Evolutionary conservation across 1,140 invertebrate genomes (phyloP).

Genomic region (Copidosoma floridanum): DNA sequence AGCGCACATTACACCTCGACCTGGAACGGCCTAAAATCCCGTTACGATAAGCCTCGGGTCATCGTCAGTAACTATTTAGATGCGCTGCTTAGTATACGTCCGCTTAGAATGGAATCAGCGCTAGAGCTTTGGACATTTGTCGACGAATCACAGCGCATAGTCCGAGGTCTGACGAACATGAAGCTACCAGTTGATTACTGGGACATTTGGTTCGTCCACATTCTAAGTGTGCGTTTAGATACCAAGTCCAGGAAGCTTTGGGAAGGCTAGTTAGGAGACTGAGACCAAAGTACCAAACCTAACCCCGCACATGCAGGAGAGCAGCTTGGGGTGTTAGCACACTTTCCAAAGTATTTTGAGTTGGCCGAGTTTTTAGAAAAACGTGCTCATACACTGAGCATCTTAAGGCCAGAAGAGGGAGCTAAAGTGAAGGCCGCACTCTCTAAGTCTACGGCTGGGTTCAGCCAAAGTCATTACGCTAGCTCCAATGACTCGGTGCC

Average conservation of each 20-base stretch:
- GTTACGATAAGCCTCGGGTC: constrained; percentile 1
- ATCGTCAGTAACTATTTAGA: neutral
- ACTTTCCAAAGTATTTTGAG: neutral
- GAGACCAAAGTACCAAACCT: neutral
- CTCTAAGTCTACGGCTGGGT: neutral
- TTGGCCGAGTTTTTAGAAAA: constrained; percentile 7
- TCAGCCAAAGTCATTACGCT: neutral
- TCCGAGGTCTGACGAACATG: neutral
- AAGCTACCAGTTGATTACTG: constrained; percentile 1
- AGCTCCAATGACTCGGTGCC: neutral
- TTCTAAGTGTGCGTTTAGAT: neutral
- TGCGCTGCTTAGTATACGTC: neutral
- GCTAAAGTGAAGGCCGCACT: neutral
- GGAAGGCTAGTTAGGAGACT: neutral
- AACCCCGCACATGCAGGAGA: neutral
- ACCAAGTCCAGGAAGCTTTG: neutral
- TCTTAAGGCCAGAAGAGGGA: neutral
- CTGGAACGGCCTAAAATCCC: neutral
- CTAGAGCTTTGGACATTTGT: neutral
- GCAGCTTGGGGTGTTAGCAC: too few species aligned
- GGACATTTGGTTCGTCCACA: neutral
- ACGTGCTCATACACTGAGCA: neutral
- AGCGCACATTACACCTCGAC: constrained; percentile 3
- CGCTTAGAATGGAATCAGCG: neutral
- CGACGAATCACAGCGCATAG: neutral